Base-by-base conservation (phyloP, 2,888 invertebrate species). In the Sphaerophoria taeniata region DNA sequence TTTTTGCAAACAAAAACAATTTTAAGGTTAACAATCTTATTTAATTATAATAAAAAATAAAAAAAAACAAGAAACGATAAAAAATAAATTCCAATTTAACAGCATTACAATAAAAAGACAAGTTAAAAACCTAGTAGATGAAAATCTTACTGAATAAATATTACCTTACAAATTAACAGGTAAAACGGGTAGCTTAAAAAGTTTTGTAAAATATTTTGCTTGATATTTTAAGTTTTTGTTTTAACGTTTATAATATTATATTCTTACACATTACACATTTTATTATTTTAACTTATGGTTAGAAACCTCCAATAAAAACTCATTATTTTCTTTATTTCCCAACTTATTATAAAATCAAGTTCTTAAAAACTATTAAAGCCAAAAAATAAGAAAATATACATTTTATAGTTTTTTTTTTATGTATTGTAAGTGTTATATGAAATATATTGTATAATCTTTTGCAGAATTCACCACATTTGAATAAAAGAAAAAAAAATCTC, bases 151-250 rank as follows among this genome's bases (percentile, higher is more conserved):
- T 56, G 14, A 80, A 65, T 67, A 14, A 71, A 58, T 74, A 24
- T 24, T 24, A 79, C 84, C 89, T 89, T 88, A 76, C 71, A 87
- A 87, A 81, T 79, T 90, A 89, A 89, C 91, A 91, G 91, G 92
- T 91, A 91, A 90, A 91, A 90, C 91, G 89, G 90, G 92, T 91
- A 91, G 91, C 91, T 89, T 73, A 85, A 70, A 84, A 81, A 73
- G 76, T 81, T 80, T 76, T 70, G 55, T 73, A 24, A 55, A 63
- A 69, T 81, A 12, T 81, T 43, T 73, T 60, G 73, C 69, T 76
- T 73, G 76, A 72, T 51, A 63, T 80, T 56, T 39, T 31, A 16
- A 70, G 45, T 49, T 56, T 65, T 43, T 58, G 7, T 43, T 43
- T 43, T 43, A 9, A 9, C 7, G 11, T 7, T 43, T 43, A 4